Percentiles rank a stretch among this genome's conserved stretches.
phyloP scores from a whole-genome alignment of 2,113 vertebrate genomes.

The Dasyprocta punctata region DNA sequence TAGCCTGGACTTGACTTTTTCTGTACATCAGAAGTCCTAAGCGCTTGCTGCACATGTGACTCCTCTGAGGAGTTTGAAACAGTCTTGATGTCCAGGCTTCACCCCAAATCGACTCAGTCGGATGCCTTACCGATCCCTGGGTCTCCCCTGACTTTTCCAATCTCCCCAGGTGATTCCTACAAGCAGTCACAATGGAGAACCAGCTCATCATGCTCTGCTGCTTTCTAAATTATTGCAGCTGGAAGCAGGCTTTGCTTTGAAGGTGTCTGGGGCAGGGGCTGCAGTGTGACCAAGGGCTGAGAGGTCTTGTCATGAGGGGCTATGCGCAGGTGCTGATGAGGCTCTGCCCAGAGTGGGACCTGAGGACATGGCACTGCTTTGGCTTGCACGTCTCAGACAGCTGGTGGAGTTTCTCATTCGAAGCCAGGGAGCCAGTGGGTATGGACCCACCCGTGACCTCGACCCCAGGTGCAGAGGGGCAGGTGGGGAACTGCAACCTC shows the following conservation, averaged over 20 bases:
- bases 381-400: rapidly evolving
- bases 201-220: not conserved
- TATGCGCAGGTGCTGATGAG: not conserved
- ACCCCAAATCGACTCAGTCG: not conserved
- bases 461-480: not conserved
- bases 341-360: rapidly evolving
- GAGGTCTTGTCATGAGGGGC: no score
- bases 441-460: not conserved
- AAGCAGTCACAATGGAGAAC: not conserved
- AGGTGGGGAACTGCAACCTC: not conserved
- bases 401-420: not conserved
- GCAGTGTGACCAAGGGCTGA: not conserved
- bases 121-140: not conserved
- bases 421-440: not conserved
- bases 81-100: not conserved
- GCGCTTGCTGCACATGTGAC: not conserved
- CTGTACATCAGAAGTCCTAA: not conserved
- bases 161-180: not conserved
- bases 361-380: not conserved
- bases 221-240: not conserved
- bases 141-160: not conserved
- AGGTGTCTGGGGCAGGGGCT: not conserved
- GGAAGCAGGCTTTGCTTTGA: not conserved
- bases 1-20: not conserved
- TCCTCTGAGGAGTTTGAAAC: not conserved